Conservation (phyloP, 2,113 vertebrate genomes). For the Nematolebias whitei region DNA sequence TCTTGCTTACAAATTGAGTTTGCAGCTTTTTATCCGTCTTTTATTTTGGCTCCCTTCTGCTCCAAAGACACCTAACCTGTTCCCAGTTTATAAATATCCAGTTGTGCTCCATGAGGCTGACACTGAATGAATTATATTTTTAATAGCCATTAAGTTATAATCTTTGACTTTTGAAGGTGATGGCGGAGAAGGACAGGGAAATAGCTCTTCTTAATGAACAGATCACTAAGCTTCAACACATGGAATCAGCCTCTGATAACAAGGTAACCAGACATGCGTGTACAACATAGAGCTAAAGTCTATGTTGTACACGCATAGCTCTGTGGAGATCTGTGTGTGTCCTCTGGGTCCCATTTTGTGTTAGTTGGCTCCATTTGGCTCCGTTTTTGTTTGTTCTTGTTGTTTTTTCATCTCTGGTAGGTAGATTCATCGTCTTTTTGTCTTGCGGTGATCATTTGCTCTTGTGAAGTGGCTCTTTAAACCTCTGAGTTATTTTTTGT, state of each 20-base stretch:
- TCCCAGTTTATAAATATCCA: slow-evolving; percentile 10
- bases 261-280: slow-evolving; percentile 83
- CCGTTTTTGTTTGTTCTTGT: slow-evolving; percentile 7
- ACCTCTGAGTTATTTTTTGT: slow-evolving; percentile 49
- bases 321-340: slow-evolving; percentile 63
- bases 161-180: slow-evolving; percentile 86
- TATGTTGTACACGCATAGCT: slow-evolving; percentile 63
- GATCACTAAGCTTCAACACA: slow-evolving; percentile 86
- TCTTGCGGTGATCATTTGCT: slow-evolving; percentile 59
- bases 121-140: slow-evolving; percentile 43
- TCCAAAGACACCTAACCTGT: neutral
- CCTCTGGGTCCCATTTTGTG: slow-evolving; percentile 43
- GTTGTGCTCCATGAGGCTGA: slow-evolving; percentile 7
- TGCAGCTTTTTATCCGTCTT: slow-evolving; percentile 1
- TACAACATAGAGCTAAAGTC: slow-evolving; percentile 44
- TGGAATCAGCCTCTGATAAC: slow-evolving; percentile 84
- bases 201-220: slow-evolving; percentile 89
- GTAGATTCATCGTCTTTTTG: slow-evolving; percentile 45
- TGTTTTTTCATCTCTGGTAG: slow-evolving; percentile 52
- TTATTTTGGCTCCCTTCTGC: slow-evolving; percentile 5
- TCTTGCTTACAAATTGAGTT: neutral
- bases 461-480: slow-evolving; percentile 57
- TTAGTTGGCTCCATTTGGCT: slow-evolving; percentile 37
- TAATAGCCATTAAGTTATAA: slow-evolving; percentile 80
- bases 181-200: slow-evolving; percentile 90